A percentile compares a stretch with the other conserved stretches of the same genome.
These are phyloP conservation scores for Rhamphomyia laevipes DNA, from an alignment of 2,888 invertebrate species.

Conservation along the genomic window DNA sequence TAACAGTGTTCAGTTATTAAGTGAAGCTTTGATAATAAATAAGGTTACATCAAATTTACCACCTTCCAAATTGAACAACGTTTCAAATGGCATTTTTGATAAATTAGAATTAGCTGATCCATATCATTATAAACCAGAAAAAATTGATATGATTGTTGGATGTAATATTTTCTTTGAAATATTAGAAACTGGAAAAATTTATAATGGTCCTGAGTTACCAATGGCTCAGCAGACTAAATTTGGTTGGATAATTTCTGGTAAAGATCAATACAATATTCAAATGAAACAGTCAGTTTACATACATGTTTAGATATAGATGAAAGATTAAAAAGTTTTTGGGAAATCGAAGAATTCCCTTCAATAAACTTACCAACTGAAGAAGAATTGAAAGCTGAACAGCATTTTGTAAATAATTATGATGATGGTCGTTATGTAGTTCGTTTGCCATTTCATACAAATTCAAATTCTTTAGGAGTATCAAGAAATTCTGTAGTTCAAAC, in stretches of 20 bases:
- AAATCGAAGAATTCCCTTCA: neutral
- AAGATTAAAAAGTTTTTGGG: neutral
- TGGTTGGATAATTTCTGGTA: conserved; percentile 7
- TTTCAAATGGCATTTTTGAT: conserved; percentile 1
- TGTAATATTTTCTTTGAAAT: conserved; percentile 8
- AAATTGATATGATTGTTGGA: conserved; percentile 6
- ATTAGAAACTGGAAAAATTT: conserved; percentile 1
- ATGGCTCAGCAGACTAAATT: conserved; percentile 7
- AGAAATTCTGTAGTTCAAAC: neutral
- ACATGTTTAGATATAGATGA: neutral
- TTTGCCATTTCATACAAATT: neutral
- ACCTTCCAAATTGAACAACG: no score
- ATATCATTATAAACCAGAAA: neutral
- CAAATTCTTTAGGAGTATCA: neutral
- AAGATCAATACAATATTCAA: neutral
- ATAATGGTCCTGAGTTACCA: conserved; percentile 1
- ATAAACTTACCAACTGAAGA: neutral
- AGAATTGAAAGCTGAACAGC: neutral
- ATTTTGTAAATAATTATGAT: neutral
- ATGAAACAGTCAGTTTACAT: neutral
- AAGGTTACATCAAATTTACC: neutral
- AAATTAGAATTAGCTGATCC: conserved; percentile 5
- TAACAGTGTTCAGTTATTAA: neutral
- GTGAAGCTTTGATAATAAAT: conserved; percentile 1
- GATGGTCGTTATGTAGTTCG: neutral